These are phyloP conservation scores for Oreochromis tanganicae DNA, from an alignment of 2,113 vertebrate genomes.

Conservation along the genomic window DNA sequence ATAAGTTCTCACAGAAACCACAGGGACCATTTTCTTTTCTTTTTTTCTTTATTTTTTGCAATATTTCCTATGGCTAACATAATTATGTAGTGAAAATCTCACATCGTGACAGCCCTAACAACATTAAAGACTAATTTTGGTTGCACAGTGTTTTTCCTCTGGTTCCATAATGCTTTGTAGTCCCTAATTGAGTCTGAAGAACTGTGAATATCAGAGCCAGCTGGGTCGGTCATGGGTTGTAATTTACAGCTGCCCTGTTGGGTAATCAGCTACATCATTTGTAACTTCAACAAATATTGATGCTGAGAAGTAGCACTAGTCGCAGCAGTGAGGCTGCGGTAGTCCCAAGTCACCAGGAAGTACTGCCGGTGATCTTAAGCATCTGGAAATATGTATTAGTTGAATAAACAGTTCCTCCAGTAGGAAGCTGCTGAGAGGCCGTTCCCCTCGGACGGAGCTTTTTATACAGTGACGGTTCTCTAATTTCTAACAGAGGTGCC, in stretches of 20 bases:
- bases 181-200: neutral
- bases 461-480: neutral
- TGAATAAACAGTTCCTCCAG: neutral
- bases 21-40: neutral
- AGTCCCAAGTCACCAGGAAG: neutral
- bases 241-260: neutral
- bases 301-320: neutral
- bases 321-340: neutral
- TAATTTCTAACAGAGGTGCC: neutral
- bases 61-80: neutral
- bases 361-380: neutral
- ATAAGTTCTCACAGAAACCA: neutral
- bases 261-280: neutral
- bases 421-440: neutral
- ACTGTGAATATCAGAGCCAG: neutral
- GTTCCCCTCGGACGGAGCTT: neutral
- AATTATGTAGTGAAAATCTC: neutral
- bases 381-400: neutral
- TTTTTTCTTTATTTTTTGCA: neutral
- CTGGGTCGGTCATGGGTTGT: neutral
- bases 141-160: neutral
- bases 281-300: neutral
- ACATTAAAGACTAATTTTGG: neutral
- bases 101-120: neutral
- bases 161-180: neutral